Percentiles rank a stretch among this genome's conserved stretches.
Evolutionary conservation across 2,888 invertebrate species (phyloP).

Genomic region (Psylliodes chrysocephalus): DNA sequence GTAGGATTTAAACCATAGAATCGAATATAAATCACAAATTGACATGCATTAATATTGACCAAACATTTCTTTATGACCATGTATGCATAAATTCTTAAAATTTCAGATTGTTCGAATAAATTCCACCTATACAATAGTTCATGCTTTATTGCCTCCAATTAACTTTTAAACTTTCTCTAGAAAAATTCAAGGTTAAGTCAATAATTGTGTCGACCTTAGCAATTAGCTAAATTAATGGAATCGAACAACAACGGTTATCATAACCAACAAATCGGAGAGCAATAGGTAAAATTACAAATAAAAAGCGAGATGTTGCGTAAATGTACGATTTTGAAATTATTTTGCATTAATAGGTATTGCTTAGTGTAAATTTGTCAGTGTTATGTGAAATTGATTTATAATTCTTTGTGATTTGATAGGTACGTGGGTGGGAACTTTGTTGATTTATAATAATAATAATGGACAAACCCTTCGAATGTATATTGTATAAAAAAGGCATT

Average conservation of each 20-base stretch:
- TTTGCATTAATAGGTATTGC: background rate
- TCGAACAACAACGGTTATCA: background rate
- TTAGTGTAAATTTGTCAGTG: background rate
- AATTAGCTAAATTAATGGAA: conserved; percentile 28
- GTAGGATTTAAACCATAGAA: too few relatives aligned
- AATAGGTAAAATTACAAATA: conserved; percentile 2
- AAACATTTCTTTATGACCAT: too few relatives aligned
- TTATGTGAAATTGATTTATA: too few relatives aligned
- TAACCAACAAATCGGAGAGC: background rate
- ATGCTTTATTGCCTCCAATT: background rate
- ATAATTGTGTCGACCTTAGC: conserved; percentile 31
- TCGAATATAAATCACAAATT: too few relatives aligned
- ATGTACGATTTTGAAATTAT: background rate
- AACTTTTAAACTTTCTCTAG: conserved; percentile 27
- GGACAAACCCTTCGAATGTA: too few relatives aligned
- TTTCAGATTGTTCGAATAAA: too few relatives aligned
- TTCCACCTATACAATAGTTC: background rate
- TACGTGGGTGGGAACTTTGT: too few relatives aligned
- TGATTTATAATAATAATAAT: too few relatives aligned
- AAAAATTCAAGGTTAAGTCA: conserved; percentile 31
- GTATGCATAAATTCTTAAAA: too few relatives aligned
- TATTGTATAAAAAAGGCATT: too few relatives aligned
- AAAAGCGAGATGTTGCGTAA: background rate
- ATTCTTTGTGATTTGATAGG: too few relatives aligned
- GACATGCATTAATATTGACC: too few relatives aligned